phyloP scores from a whole-genome alignment of 2,888 invertebrate genomes.

The Ophion costatus region DNA sequence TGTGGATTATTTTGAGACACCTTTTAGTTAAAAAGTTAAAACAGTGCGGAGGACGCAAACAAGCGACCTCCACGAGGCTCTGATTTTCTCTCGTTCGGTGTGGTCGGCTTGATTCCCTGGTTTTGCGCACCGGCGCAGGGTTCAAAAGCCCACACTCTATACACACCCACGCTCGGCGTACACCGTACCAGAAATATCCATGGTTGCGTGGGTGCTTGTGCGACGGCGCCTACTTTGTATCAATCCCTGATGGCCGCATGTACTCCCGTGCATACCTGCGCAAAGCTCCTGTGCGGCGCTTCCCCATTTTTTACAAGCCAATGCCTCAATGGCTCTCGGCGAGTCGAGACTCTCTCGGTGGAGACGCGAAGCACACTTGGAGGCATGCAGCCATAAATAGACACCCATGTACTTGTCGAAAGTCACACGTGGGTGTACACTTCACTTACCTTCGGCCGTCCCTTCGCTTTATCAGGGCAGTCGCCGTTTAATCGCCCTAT shows the following conservation, averaged over 20 bases:
- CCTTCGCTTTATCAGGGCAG: too few species aligned
- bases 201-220: conserved; percentile 75
- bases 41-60: neutral
- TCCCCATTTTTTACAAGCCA: too few species aligned
- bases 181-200: conserved; percentile 63
- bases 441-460: too few species aligned
- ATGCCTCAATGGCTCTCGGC: too few species aligned
- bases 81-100: conserved; percentile 23
- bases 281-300: conserved; percentile 54
- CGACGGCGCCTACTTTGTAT: conserved; percentile 77
- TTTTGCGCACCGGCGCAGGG: conserved; percentile 36
- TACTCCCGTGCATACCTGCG: conserved; percentile 74
- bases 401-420: too few species aligned
- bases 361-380: too few species aligned
- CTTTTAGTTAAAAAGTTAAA: neutral
- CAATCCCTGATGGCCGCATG: conserved; percentile 20
- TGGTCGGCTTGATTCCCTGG: conserved; percentile 35
- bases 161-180: conserved; percentile 57
- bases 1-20: too few species aligned
- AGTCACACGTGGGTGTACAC: too few species aligned
- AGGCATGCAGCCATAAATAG: too few species aligned
- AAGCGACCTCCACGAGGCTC: conserved; percentile 11
- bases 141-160: conserved; percentile 51
- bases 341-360: too few species aligned
- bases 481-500: too few species aligned